Conservation (phyloP, 2,797 vertebrate species). For the Carcharodon carcharias region DNA sequence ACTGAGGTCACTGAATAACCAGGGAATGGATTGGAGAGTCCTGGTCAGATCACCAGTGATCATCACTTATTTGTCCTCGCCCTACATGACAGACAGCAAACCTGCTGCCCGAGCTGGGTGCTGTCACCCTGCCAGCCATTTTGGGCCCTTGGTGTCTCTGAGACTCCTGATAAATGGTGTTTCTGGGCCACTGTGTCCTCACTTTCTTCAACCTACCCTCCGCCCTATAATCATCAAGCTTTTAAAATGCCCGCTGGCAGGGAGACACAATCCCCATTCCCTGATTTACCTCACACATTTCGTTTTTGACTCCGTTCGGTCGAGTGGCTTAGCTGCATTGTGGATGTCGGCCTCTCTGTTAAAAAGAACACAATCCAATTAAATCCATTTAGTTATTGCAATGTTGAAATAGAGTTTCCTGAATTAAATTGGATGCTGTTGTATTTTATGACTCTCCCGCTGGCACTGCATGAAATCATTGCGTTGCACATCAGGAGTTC, state of each 20-base stretch:
- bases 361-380: neutral
- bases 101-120: too few relatives aligned
- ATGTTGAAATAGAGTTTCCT: neutral
- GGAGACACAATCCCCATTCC: neutral
- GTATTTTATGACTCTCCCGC: neutral
- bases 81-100: neutral
- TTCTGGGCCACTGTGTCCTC: too few relatives aligned
- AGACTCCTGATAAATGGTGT: neutral
- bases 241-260: neutral
- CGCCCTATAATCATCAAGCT: too few relatives aligned
- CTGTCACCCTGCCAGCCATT: neutral
- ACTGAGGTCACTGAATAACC: neutral
- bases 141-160: neutral
- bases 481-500: neutral
- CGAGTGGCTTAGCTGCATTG: neutral
- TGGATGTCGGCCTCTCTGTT: neutral
- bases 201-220: too few relatives aligned
- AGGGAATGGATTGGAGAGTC: neutral
- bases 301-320: neutral
- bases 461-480: neutral
- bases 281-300: neutral
- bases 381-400: neutral
- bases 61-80: neutral
- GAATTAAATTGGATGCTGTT: neutral
- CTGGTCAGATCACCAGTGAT: neutral